Conservation (phyloP, 2,888 invertebrate genomes). For the Epirrhoe tristata region DNA sequence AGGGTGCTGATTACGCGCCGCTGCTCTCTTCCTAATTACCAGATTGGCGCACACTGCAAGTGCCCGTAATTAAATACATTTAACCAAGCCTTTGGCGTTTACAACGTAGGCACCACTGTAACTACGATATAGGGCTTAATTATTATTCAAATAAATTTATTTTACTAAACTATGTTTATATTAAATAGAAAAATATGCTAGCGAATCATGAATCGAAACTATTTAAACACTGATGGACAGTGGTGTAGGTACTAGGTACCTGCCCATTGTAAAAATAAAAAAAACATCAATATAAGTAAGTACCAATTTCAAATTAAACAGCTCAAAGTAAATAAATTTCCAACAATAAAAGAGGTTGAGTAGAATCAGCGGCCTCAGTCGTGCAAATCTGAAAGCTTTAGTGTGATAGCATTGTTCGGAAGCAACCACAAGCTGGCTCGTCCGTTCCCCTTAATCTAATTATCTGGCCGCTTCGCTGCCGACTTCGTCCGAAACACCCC, state of each 20-base stretch:
- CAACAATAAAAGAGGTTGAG: constrained; percentile 46
- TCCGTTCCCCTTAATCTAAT: constrained; percentile 79
- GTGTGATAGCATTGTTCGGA: constrained; percentile 73
- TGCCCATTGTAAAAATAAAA: neutral
- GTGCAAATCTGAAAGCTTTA: constrained; percentile 69
- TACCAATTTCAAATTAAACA: neutral
- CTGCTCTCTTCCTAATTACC: constrained; percentile 78
- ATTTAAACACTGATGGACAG: neutral
- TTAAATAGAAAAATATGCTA: neutral
- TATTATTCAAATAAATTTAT: constrained; percentile 23
- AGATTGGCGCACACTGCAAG: constrained; percentile 78
- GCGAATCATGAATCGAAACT: neutral
- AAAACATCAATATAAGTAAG: neutral
- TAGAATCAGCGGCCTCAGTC: constrained; percentile 53
- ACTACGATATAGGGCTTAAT: constrained; percentile 28
- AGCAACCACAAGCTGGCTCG: constrained; percentile 66
- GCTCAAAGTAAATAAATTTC: constrained; percentile 11
- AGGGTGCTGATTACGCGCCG: constrained; percentile 79
- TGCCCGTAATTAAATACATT: constrained; percentile 81
- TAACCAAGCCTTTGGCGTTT: constrained; percentile 61
- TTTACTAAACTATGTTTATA: neutral
- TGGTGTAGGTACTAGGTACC: neutral
- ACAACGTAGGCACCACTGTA: constrained; percentile 29
- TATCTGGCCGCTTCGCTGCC: constrained; percentile 78
- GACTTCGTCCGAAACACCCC: constrained; percentile 63